phyloP scores from a whole-genome alignment of 2,113 vertebrate species.

The Aleadryas rufinucha region DNA sequence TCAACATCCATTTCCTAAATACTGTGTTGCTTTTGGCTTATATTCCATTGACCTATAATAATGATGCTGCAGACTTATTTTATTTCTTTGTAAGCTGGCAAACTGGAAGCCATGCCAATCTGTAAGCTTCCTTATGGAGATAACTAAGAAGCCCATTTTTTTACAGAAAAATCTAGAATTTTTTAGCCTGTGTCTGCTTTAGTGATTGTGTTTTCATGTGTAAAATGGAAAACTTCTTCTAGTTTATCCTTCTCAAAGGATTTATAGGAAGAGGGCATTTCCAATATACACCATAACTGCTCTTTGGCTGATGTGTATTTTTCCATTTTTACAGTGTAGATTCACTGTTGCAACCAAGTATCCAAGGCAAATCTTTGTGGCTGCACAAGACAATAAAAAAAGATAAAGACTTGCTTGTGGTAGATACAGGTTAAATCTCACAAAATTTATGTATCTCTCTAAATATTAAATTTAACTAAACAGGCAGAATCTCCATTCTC shows the following conservation, averaged over 20 bases:
- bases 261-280: background rate
- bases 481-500: background rate
- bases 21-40: constrained; percentile 35
- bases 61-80: constrained; percentile 1
- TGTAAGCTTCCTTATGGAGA: background rate
- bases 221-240: background rate
- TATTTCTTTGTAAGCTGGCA: background rate
- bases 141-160: background rate
- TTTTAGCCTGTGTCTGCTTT: background rate
- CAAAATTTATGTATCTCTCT: background rate
- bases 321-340: background rate
- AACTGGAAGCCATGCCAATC: background rate
- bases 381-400: background rate
- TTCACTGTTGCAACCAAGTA: background rate
- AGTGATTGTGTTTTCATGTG: background rate
- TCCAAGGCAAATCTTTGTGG: background rate
- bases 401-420: background rate
- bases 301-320: background rate
- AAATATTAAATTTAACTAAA: background rate
- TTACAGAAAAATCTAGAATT: background rate
- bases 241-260: background rate
- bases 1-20: constrained; percentile 39
- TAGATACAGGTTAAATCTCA: background rate
- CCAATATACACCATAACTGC: background rate
- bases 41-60: constrained; percentile 43